Evolutionary conservation across 2,797 vertebrate genomes (phyloP).

Genomic region (Sitta carolinensis): DNA sequence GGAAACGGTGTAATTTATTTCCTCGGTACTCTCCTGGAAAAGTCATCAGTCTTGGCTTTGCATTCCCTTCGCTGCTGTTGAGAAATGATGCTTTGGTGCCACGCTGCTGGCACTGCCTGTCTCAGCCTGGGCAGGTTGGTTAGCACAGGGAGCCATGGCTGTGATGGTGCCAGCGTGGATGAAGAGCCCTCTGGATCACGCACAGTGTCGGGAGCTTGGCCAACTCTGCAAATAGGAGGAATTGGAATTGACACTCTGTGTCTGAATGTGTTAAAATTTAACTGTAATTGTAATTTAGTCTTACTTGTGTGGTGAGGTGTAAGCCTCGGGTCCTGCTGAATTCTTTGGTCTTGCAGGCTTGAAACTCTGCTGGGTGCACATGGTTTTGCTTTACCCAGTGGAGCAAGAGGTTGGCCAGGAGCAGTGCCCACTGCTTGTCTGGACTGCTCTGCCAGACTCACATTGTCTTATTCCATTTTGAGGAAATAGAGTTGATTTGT

Average conservation of each 20-base stretch:
- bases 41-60: background rate
- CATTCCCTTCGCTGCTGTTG: background rate
- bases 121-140: background rate
- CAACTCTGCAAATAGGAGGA: background rate
- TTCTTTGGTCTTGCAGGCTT: background rate
- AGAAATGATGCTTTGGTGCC: background rate
- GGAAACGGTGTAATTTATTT: background rate
- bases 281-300: background rate
- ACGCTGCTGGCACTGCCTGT: background rate
- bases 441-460: background rate
- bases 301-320: no score
- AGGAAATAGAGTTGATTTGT: background rate
- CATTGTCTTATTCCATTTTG: background rate
- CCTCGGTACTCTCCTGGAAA: background rate
- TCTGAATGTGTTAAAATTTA: background rate
- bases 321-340: fast-evolving
- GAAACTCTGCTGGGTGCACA: background rate
- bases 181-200: fast-evolving
- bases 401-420: background rate
- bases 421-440: background rate
- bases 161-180: fast-evolving
- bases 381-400: background rate
- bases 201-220: background rate
- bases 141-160: background rate
- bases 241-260: background rate